Percentiles rank a stretch among this genome's conserved stretches.
These are phyloP conservation scores for Acleris literana DNA, from an alignment of 2,888 invertebrate species.

Conservation along the genomic window DNA sequence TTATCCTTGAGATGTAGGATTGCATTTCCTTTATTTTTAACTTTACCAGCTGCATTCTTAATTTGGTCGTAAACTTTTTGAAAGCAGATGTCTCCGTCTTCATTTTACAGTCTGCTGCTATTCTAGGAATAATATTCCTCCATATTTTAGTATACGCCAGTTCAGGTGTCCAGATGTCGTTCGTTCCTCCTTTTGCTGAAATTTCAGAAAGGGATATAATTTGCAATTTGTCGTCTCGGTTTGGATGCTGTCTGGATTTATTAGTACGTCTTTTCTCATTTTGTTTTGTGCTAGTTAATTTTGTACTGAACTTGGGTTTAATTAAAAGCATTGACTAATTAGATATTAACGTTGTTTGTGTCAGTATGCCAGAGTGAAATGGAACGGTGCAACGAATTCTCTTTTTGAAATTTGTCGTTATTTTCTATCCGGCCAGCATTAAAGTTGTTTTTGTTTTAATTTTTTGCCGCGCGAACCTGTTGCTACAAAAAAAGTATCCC, in stretches of 20 bases:
- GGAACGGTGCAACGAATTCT: not conserved
- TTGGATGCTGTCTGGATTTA: slow-evolving; percentile 69
- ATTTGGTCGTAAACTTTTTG: slow-evolving; percentile 63
- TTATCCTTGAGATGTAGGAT: slow-evolving; percentile 43
- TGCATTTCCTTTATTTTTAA: slow-evolving; percentile 38
- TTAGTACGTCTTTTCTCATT: slow-evolving; percentile 47
- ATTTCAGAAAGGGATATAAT: slow-evolving; percentile 52
- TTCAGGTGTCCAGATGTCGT: slow-evolving; percentile 81
- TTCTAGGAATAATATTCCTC: slow-evolving; percentile 80
- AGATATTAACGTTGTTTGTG: slow-evolving; percentile 64
- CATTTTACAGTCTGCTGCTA: slow-evolving; percentile 82
- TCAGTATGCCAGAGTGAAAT: slow-evolving; percentile 52
- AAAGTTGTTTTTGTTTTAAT: not conserved
- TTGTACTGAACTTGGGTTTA: slow-evolving; percentile 65
- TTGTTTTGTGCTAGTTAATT: slow-evolving; percentile 56
- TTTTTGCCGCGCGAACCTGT: slow-evolving; percentile 1
- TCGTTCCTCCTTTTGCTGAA: slow-evolving; percentile 61
- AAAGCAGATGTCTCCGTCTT: slow-evolving; percentile 76
- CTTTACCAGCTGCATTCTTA: slow-evolving; percentile 41
- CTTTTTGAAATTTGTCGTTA: slow-evolving; percentile 6
- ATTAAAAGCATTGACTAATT: slow-evolving; percentile 73
- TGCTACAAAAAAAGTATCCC: slow-evolving; percentile 1
- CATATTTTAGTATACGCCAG: slow-evolving; percentile 74
- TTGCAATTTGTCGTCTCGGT: slow-evolving; percentile 68
- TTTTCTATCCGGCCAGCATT: not conserved